These are phyloP conservation scores for Drosophila picticornis DNA, from an alignment of 2,888 invertebrate species.

Conservation along the genomic window DNA sequence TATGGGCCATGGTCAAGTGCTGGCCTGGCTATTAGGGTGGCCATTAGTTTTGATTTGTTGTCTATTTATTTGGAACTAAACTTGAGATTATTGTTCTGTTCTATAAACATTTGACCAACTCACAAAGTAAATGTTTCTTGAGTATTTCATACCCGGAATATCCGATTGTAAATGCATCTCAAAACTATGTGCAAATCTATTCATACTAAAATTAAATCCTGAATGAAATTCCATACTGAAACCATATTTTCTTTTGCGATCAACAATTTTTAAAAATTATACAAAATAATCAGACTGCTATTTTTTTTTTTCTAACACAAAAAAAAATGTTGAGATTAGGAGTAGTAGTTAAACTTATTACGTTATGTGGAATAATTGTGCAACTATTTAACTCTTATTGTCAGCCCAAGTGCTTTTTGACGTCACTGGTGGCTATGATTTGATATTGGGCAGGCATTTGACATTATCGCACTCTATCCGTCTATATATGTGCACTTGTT, in stretches of 20 bases:
- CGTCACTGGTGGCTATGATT: constrained; percentile 8
- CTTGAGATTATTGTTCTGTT: neutral
- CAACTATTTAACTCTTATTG: constrained; percentile 16
- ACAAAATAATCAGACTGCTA: neutral
- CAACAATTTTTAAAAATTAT: neutral
- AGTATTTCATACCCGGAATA: neutral
- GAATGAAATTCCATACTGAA: neutral
- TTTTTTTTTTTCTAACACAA: too few relatives aligned
- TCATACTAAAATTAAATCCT: neutral
- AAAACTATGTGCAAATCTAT: neutral
- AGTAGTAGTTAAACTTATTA: neutral
- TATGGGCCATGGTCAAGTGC: constrained; percentile 30
- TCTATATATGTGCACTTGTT: neutral
- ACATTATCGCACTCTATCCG: constrained; percentile 13
- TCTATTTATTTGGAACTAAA: neutral
- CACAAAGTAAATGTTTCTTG: too few relatives aligned
- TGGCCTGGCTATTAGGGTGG: neutral
- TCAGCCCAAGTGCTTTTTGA: constrained; percentile 6
- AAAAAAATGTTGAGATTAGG: too few relatives aligned
- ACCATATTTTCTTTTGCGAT: too few relatives aligned
- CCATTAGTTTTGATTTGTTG: constrained; percentile 40
- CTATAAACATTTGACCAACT: neutral
- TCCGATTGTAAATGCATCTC: neutral
- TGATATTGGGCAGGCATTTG: constrained; percentile 9
- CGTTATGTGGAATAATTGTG: too few relatives aligned